These are phyloP conservation scores for Coccyzus lansbergi DNA, from an alignment of 2,797 vertebrate genomes.

Conservation along the genomic window DNA sequence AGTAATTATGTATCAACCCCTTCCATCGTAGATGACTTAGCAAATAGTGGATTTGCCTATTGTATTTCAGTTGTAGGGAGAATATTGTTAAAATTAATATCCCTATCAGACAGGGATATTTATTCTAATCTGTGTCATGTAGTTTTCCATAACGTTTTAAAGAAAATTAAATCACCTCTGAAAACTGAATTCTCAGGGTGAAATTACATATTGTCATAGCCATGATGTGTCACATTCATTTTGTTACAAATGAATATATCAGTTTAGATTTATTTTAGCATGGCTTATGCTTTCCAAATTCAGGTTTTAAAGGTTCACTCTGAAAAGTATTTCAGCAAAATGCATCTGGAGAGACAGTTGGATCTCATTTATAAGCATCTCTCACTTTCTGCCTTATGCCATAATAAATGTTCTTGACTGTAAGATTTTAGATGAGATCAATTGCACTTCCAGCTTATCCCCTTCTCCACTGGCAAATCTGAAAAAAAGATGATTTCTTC, in stretches of 20 bases:
- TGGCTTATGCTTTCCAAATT: constrained; percentile 63
- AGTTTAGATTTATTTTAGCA: constrained; percentile 74
- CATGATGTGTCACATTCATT: constrained; percentile 59
- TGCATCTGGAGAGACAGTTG: constrained; percentile 64
- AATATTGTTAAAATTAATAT: constrained; percentile 66
- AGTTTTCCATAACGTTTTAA: constrained; percentile 72
- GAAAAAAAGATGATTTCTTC: constrained; percentile 51
- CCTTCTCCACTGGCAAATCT: constrained; percentile 55
- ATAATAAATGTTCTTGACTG: constrained; percentile 68
- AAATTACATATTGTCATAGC: constrained; percentile 65
- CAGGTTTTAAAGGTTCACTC: constrained; percentile 63
- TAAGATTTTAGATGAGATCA: constrained; percentile 77
- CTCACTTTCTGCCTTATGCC: constrained; percentile 68
- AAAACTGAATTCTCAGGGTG: constrained; percentile 71
- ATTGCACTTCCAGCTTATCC: constrained; percentile 48
- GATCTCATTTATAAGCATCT: constrained; percentile 73
- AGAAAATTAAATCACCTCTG: constrained; percentile 72
- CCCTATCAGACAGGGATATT: constrained; percentile 55
- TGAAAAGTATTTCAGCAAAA: constrained; percentile 71
- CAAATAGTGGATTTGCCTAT: constrained; percentile 43
- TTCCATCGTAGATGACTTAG: constrained; percentile 17
- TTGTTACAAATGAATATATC: constrained; percentile 74
- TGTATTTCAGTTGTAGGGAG: constrained; percentile 36
- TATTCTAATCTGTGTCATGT: constrained; percentile 66
- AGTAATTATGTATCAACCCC: neutral